These are phyloP conservation scores for Drosophila merina DNA, from an alignment of 2,888 invertebrate species.

Conservation along the genomic window DNA sequence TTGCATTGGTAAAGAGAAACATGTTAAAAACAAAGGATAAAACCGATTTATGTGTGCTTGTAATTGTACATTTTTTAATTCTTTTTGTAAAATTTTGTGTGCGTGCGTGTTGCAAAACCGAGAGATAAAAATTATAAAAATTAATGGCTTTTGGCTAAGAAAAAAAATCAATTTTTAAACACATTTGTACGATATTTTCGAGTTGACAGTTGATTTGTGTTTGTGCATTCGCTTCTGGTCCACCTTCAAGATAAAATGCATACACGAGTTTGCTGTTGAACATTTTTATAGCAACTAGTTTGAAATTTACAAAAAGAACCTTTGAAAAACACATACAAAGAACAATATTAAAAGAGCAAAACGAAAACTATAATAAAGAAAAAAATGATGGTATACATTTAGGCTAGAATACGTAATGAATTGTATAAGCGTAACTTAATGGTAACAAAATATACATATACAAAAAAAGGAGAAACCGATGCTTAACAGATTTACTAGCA, in stretches of 20 bases:
- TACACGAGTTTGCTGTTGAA: slow-evolving; percentile 67
- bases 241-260: slow-evolving; percentile 54
- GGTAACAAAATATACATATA: slow-evolving; percentile 65
- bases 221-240: slow-evolving; percentile 54
- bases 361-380: slow-evolving; percentile 26
- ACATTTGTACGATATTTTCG: slow-evolving; percentile 46
- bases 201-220: slow-evolving; percentile 35
- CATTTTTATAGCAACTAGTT: slow-evolving; percentile 67
- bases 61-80: slow-evolving; percentile 64
- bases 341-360: slow-evolving; percentile 31
- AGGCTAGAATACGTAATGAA: slow-evolving; percentile 75
- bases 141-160: slow-evolving; percentile 24
- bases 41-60: slow-evolving; percentile 60
- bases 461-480: slow-evolving; percentile 40
- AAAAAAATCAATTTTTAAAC: slow-evolving; percentile 31
- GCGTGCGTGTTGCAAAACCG: slow-evolving; percentile 35
- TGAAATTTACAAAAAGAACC: slow-evolving; percentile 65
- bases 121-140: slow-evolving; percentile 17
- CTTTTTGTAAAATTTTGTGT: slow-evolving; percentile 47
- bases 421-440: slow-evolving; percentile 75
- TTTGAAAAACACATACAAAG: slow-evolving; percentile 29
- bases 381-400: slow-evolving; percentile 68
- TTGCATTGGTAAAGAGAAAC: slow-evolving; percentile 51
- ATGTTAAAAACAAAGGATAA: slow-evolving; percentile 44
- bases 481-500: slow-evolving; percentile 38